Evolutionary conservation across 2,113 vertebrate genomes (phyloP).

Genomic region (Serilophus lunatus): DNA sequence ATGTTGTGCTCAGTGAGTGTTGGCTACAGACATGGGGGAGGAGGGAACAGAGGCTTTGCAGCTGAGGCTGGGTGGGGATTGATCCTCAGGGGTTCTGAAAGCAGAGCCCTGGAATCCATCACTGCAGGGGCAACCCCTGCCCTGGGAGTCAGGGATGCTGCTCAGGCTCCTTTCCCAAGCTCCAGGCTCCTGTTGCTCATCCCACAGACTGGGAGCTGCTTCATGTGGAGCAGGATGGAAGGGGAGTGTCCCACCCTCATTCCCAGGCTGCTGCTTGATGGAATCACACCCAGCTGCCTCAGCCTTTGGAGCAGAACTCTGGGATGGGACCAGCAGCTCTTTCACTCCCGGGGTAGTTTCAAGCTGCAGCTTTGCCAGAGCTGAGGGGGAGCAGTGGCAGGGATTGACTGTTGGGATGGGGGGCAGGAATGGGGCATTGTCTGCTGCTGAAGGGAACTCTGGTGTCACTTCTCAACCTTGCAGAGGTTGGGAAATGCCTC

Average conservation of each 20-base stretch:
- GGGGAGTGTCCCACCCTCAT: neutral
- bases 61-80: neutral
- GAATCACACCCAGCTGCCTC: neutral
- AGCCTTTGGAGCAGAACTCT: neutral
- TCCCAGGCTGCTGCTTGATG: neutral
- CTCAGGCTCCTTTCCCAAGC: neutral
- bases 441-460: neutral
- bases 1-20: neutral
- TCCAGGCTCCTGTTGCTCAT: neutral
- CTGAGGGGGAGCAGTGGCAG: neutral
- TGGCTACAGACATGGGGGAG: neutral
- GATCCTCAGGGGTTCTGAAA: neutral
- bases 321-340: neutral
- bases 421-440: neutral
- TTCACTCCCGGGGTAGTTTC: neutral
- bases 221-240: fast-evolving
- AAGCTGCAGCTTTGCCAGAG: neutral
- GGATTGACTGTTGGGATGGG: neutral
- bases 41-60: neutral
- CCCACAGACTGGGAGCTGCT: neutral
- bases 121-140: neutral
- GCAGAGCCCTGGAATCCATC: neutral
- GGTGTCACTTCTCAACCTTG: neutral
- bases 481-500: neutral
- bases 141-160: neutral